Evolutionary conservation across 2,797 vertebrate species (phyloP), one percentile per base, ranked within the genome.

Genomic region (Spea hammondii): DNA sequence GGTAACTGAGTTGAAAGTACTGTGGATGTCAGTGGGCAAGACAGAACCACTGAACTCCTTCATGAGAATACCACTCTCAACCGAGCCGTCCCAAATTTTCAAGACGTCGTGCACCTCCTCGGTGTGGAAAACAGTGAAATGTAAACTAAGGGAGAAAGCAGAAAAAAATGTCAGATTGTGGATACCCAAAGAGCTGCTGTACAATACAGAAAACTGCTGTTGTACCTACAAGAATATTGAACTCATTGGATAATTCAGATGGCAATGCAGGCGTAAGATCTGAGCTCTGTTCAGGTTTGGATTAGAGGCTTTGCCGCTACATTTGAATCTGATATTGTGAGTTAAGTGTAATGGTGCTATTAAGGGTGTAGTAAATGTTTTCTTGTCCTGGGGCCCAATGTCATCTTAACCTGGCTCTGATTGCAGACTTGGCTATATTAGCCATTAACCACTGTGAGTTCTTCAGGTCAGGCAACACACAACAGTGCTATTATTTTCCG

Each of bases 71-170:
- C 97, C 97, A 0, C 95, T 98, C 55, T 98, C 96, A 90, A 96
- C 95, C 0, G 95, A 95, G 7, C 98, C 98, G 0, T 99, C 98
- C 98, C 98, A 99, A 85, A 99, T 94, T 73, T 95, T 93, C 73
- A 99, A 91, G 78, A 97, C 93, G 0, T 99, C 97, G 0, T 99
- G 98, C 46, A 98, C 94, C 84, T 98, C 97, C 85, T 99, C 98
- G 0, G 98, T 99, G 90, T 99, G 96, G 84, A 97, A 99, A 59
- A 98, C 97, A 88, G 97, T 90, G 89, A 98, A 99, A 84, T 98
- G 97, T 17, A 99, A 89, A 86, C 97, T 99, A 89, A 0, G 7
- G 79, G 77, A 59, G 69, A 44, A 83, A 44, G 70, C 69, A 70
- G 75, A 65, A 6, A 17, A 4, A 6, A 62, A 7, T 62, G 59